phyloP scores from a whole-genome alignment of 2,888 invertebrate species.

The Standfussiana lucernea region DNA sequence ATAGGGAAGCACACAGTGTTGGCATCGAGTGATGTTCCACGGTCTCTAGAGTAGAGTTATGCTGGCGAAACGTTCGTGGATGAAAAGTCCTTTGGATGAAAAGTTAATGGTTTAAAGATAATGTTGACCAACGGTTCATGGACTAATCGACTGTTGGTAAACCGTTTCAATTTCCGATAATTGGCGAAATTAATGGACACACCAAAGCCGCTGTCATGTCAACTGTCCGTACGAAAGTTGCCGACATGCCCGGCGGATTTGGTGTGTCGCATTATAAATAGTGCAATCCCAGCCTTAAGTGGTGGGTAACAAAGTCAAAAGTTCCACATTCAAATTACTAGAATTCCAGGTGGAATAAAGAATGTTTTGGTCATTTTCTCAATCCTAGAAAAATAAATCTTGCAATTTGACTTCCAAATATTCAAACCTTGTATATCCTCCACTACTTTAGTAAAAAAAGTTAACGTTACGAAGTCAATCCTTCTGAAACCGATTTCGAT shows the following conservation, averaged over 20 bases:
- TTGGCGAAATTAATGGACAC: background rate
- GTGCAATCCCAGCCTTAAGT: background rate
- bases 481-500: conserved; percentile 24
- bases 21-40: background rate
- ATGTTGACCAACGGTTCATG: too few species aligned
- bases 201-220: background rate
- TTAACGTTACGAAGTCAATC: conserved; percentile 18
- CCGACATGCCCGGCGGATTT: background rate
- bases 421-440: conserved; percentile 6
- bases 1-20: background rate
- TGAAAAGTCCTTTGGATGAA: too few species aligned
- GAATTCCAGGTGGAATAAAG: background rate
- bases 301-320: background rate
- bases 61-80: too few species aligned
- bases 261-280: background rate
- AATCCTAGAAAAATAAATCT: background rate
- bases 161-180: too few species aligned
- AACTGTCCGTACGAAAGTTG: background rate
- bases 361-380: background rate
- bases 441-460: conserved; percentile 17
- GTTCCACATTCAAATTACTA: background rate
- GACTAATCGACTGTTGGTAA: too few species aligned
- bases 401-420: conserved; percentile 23
- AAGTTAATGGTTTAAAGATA: too few species aligned
- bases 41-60: too few species aligned